Evolutionary conservation across 2,797 vertebrate genomes (phyloP).

Genomic region (Miichthys miiuy): DNA sequence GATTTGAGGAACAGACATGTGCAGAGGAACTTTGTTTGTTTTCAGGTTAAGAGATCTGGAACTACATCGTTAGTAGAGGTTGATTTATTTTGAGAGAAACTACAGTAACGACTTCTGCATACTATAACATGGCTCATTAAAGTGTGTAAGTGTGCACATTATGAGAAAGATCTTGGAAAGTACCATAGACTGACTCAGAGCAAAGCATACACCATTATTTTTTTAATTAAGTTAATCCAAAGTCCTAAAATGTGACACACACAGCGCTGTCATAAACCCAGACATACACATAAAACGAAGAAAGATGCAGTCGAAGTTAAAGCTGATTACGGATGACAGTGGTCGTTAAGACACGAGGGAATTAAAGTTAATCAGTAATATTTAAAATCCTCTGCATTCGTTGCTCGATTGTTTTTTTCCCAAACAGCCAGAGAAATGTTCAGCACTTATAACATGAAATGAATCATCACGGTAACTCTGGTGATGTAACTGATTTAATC

Average conservation of each 20-base stretch:
- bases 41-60: too few species aligned
- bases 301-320: background rate
- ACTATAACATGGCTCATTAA: too few species aligned
- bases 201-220: background rate
- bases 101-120: too few species aligned
- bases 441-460: background rate
- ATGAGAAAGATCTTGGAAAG: background rate
- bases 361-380: too few species aligned
- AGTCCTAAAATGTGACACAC: background rate
- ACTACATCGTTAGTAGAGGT: too few species aligned
- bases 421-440: background rate
- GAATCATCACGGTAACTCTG: background rate
- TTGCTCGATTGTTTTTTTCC: background rate
- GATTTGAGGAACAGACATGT: too few species aligned
- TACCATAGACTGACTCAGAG: background rate
- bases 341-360: background rate
- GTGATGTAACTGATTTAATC: background rate
- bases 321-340: background rate
- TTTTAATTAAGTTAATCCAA: background rate
- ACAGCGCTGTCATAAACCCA: background rate
- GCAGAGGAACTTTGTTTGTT: too few species aligned
- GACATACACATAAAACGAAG: background rate
- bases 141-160: too few species aligned
- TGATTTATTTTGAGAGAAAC: too few species aligned
- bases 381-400: too few species aligned